Conservation (phyloP, 1,140 invertebrate species). For the Bombus sibiricus region DNA sequence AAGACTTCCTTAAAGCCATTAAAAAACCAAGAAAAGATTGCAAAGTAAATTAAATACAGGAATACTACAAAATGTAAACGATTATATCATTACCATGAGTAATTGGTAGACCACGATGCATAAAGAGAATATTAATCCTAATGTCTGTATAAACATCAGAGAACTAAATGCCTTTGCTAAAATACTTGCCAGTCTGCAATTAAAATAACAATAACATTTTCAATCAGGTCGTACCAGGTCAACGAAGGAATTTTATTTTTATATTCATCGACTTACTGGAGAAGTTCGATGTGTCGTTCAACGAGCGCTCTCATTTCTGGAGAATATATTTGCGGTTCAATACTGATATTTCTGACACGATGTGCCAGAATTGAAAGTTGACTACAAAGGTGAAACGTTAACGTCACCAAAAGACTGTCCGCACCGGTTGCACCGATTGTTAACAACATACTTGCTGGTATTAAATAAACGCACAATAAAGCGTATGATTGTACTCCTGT, state of each 20-base stretch:
- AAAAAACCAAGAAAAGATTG: neutral
- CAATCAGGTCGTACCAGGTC: too few species aligned
- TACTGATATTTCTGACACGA: constrained; percentile 31
- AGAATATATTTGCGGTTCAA: constrained; percentile 13
- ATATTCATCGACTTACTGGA: constrained; percentile 35
- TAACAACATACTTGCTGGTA: constrained; percentile 37
- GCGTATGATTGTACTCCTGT: constrained; percentile 23
- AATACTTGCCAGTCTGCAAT: constrained; percentile 45
- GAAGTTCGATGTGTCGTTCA: constrained; percentile 47
- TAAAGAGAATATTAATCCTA: constrained; percentile 57
- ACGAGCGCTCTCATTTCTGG: constrained; percentile 44
- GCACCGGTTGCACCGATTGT: constrained; percentile 50
- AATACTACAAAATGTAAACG: neutral
- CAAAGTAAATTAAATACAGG: neutral
- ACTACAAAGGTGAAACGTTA: constrained; percentile 53
- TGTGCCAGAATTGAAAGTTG: constrained; percentile 46
- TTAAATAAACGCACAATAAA: constrained; percentile 51
- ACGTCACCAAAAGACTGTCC: constrained; percentile 47
- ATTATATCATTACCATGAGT: constrained; percentile 45
- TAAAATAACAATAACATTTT: neutral
- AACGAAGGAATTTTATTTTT: neutral
- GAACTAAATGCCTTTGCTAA: constrained; percentile 51
- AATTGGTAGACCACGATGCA: constrained; percentile 55
- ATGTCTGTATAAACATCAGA: constrained; percentile 55
- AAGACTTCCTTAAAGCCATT: neutral